A percentile compares a stretch with the other conserved stretches of the same genome.
These are phyloP conservation scores for Luperina testacea DNA, from an alignment of 2,888 invertebrate species.

Conservation along the genomic window DNA sequence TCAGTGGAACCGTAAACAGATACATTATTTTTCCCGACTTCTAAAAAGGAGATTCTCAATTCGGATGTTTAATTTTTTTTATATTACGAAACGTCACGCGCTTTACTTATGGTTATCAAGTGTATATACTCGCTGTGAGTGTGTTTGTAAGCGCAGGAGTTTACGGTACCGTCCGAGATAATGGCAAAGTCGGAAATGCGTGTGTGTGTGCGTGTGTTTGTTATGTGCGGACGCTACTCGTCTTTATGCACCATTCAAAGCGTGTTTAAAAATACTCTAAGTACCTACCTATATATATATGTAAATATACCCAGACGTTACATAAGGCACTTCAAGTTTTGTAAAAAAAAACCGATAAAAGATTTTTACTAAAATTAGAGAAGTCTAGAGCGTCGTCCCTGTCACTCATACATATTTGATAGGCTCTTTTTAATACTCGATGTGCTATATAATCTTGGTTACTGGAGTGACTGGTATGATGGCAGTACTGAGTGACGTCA, in stretches of 20 bases:
- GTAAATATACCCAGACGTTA: no score
- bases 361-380: no score
- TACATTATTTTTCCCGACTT: conserved; percentile 11
- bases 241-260: neutral
- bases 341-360: no score
- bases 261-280: neutral
- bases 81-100: neutral
- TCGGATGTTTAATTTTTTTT: no score
- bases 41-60: no score
- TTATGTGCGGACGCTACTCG: no score
- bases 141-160: no score
- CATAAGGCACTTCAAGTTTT: no score
- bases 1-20: conserved; percentile 59
- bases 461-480: conserved; percentile 17
- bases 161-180: no score
- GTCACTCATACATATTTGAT: neutral
- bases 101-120: neutral
- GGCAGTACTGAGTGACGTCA: conserved; percentile 28
- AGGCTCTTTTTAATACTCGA: neutral
- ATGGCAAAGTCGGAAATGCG: neutral
- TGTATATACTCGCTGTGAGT: neutral
- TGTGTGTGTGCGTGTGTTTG: neutral
- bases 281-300: no score
- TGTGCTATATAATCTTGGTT: neutral
- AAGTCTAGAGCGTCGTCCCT: no score